Base-by-base conservation (phyloP, 2,113 vertebrate genomes). In the Cebus imitator region DNA sequence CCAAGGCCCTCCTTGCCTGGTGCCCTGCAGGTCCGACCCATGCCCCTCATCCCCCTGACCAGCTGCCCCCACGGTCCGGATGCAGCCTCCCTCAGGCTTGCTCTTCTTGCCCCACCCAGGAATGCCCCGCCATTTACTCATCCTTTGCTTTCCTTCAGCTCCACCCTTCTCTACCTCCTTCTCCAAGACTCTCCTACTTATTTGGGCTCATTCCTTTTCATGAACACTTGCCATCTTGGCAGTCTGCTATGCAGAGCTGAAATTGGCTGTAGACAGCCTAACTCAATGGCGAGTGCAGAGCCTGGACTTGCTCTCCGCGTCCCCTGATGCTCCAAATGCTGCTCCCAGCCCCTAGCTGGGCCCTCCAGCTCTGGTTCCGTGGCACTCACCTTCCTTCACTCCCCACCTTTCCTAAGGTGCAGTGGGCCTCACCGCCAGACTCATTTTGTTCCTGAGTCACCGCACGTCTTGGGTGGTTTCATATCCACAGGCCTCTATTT, bases 111-210 rank as follows among this genome's bases (percentile, higher is more conserved):
- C 70, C 18, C n/a, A 25, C 7, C 32, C 1, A 8, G 32, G 64
- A 72, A 52, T 30, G 4, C 5, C 11, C 30, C n/a, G 35, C 17
- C 32, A n/a, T n/a, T 66, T 84, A 55, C 6, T 37, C 64, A 35
- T 50, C 27, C 37, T 95, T n/a, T 35, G 52, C 30, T 57, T 86
- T 73, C 40, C 68, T 87, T 93, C 87, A 93, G 87, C 14, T 75
- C 8, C 5, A 95, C 25, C 18, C 45, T 93, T 35, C 57, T 78
- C 50, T 21, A 1, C 61, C 32, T 32, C 52, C 43, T 88, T 52
- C 84, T 64, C 86, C 8, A 2, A 27, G 57, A 13, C 0, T 20
- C 52, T 12, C 3, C 13, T 48, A 1, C 16, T 14, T 68, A 3
- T 37, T 35, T 61, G 6, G 17, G 4, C 20, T 57, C 8, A 2